These are phyloP conservation scores for Patella depressa DNA, from an alignment of 2,888 invertebrate genomes.

Conservation along the genomic window DNA sequence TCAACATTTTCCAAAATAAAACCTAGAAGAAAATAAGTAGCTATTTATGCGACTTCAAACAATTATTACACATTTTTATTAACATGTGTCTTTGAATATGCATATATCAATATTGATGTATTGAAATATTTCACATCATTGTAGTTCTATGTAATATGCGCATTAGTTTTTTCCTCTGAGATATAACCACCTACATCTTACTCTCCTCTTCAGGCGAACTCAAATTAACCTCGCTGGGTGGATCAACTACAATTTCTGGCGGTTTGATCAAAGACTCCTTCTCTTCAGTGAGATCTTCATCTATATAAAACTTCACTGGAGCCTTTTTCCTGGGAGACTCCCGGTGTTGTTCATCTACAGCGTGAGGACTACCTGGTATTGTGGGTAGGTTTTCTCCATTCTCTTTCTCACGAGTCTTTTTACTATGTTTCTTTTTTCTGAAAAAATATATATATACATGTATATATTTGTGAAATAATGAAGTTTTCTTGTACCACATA, in stretches of 20 bases:
- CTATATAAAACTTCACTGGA: slow-evolving; percentile 59
- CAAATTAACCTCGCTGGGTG: slow-evolving; percentile 48
- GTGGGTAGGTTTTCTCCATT: slow-evolving; percentile 42
- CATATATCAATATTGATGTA: too few species aligned
- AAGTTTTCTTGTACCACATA: too few species aligned
- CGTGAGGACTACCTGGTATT: slow-evolving; percentile 47
- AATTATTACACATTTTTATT: too few species aligned
- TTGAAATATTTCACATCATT: too few species aligned
- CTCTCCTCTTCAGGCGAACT: slow-evolving; percentile 22
- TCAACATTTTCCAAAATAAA: too few species aligned
- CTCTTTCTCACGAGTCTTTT: slow-evolving; percentile 39
- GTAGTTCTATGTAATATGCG: too few species aligned
- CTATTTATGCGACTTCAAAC: too few species aligned
- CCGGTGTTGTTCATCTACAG: slow-evolving; percentile 20
- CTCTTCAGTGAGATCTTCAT: slow-evolving; percentile 52
- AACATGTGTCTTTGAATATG: too few species aligned
- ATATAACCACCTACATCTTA: neutral
- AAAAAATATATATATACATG: neutral
- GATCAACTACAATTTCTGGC: slow-evolving; percentile 61
- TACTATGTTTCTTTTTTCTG: slow-evolving; percentile 44
- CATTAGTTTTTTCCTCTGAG: neutral
- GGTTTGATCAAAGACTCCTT: slow-evolving; percentile 48
- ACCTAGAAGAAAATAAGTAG: too few species aligned
- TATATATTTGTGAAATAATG: neutral
- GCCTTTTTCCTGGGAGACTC: slow-evolving; percentile 43